Evolutionary conservation across 2,888 invertebrate genomes (phyloP), one percentile per base, ranked within the genome.

Genomic region (Amphipoea oculea): DNA sequence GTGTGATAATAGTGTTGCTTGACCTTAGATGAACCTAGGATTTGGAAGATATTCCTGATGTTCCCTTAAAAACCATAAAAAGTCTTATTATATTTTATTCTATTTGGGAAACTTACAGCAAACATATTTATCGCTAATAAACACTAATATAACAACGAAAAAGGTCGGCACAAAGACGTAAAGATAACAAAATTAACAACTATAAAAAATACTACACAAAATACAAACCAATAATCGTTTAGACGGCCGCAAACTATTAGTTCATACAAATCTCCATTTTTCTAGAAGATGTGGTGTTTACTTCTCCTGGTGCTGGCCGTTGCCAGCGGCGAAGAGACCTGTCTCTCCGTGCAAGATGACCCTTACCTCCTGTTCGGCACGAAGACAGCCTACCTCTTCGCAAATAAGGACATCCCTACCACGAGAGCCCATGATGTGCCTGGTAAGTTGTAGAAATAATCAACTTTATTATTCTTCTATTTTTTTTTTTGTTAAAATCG

Each of bases 381-480:
- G 9, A 98, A 98, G 95, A 98, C 98, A 0, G 98, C 98, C 0
- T 99, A 99, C 92, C 97, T 98, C 89, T 98, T 98, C 88, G 97
- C 98, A 29, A 97, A 93, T 63, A 92, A 89, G 79, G 93, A 97
- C 83, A 97, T 97, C 67, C 97, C 97, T 62, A 96, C 97, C 78
- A 96, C 96, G 0, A 97, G 96, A 82, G 97, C 97, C 78, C 98
- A 98, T 84, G 96, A 97, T 74, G 97, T 98, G 65, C 98, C 98
- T 88, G 97, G 98, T 98, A 95, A 97, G 97, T 95, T n/a, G 23
- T 45, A 36, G 1, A 23, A 54, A 17, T 23, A 48, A 54, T 12
- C 2, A 48, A 17, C n/a, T 29, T 29, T n/a, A 7, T 0, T 20
- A 17, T 17, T 20, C 0, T 20, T 45, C 5, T 14, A 4, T 4